phyloP scores from a whole-genome alignment of 2,888 invertebrate genomes.

The Parapristionchus giblindavisi region DNA sequence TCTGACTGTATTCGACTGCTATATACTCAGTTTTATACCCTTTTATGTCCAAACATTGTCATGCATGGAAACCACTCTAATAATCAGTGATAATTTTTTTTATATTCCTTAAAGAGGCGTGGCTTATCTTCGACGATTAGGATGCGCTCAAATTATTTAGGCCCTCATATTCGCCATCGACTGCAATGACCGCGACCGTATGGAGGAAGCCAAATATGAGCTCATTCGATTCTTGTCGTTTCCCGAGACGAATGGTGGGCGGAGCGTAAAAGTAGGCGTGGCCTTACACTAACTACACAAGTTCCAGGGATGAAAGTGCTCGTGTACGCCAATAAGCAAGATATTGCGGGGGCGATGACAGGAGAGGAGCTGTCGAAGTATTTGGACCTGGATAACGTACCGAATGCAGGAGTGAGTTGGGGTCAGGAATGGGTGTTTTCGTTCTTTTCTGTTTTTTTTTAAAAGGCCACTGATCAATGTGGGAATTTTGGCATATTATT shows the following conservation, averaged over 20 bases:
- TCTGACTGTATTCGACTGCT: too few species aligned
- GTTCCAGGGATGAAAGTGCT: neutral
- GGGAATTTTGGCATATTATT: neutral
- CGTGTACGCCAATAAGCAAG: slow-evolving; percentile 28
- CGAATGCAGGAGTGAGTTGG: neutral
- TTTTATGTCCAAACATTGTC: too few species aligned
- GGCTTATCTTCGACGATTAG: too few species aligned
- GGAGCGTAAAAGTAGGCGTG: neutral
- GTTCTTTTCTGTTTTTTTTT: too few species aligned
- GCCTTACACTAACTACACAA: too few species aligned
- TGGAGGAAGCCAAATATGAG: slow-evolving; percentile 5
- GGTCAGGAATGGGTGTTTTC: neutral
- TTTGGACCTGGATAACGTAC: neutral
- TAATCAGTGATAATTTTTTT: too few species aligned
- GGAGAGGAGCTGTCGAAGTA: neutral
- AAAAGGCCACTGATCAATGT: too few species aligned
- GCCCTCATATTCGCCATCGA: slow-evolving; percentile 13
- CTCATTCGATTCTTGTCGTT: neutral
- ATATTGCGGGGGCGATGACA: neutral
- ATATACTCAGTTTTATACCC: too few species aligned
- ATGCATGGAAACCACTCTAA: too few species aligned
- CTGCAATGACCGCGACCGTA: neutral
- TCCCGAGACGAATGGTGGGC: neutral
- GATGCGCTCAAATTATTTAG: neutral
- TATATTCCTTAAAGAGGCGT: too few species aligned